Base-by-base conservation (phyloP, 2,888 invertebrate genomes). In the Rotaria magnacalcarata region DNA sequence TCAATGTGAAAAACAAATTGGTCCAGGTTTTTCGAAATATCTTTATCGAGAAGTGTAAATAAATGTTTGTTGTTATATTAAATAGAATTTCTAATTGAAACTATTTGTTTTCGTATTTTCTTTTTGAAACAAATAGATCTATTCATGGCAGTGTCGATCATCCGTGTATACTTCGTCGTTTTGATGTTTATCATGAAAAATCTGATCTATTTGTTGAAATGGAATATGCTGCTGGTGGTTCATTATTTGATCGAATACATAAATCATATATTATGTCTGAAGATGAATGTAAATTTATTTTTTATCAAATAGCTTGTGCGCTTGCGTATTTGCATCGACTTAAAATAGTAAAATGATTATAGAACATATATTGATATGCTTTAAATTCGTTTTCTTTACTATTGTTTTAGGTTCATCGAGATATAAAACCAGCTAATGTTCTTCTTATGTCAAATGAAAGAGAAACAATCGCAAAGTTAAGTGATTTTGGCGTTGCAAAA, bases 1-100 rank as follows among this genome's bases (percentile, higher is more conserved):
- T 24, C 75, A 80, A 47, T 80, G 75, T 80, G 75, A 80, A 80
- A 80, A 80, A 80, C 75, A 80, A 80, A 80, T 80, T 47, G 75
- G 75, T 24, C 43, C 75, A 47, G 75, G 75, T 21, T 80, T 80
- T 80, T 47, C 43, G 4, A 80, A 80, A 80, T 80, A 80, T 80
- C 47, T 80, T 21, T 80, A 80, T 80, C 75, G 75, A 24, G 75
- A 80, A 80, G 75, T 80, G 41, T 47, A 47, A 67, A 67, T 67
- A 16, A 34, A 67, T 16, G 4, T 5, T 34, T 67, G 6, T n/a
- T 60, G 2, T 56, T 10, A 2, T 60, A 10, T n/a, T n/a, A 21
- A 21, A 58, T 8, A 58, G 47, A 47, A 47, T 47, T 47, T 47
- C 11, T 11, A 47, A 47, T 47, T 47, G 11, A 47, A 47, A 47